These are phyloP conservation scores for Himalopsyche phryganea DNA, from an alignment of 1,140 invertebrate genomes.

Conservation along the genomic window DNA sequence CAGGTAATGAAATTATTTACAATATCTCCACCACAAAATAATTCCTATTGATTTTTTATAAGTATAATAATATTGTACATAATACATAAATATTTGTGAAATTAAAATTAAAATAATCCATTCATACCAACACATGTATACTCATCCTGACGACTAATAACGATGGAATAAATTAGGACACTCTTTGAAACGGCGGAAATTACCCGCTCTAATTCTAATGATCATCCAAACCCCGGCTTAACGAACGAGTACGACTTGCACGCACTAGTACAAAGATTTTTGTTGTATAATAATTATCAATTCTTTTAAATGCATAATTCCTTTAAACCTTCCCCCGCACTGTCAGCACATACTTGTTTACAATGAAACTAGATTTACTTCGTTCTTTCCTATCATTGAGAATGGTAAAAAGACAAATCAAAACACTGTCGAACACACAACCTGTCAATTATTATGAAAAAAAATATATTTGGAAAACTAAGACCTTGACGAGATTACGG, in stretches of 20 bases:
- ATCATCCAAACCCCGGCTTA: background rate
- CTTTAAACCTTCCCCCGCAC: too few species aligned
- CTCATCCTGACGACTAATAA: background rate
- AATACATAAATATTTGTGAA: conserved; percentile 3
- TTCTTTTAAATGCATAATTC: background rate
- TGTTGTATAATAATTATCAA: background rate
- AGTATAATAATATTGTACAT: conserved; percentile 10
- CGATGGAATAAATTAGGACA: background rate
- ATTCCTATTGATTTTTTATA: conserved; percentile 6
- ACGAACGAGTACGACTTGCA: too few species aligned
- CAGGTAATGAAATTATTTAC: conserved; percentile 9
- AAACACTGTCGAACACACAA: too few species aligned
- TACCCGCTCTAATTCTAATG: background rate
- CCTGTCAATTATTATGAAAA: too few species aligned
- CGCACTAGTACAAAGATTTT: conserved; percentile 8
- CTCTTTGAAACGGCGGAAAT: background rate
- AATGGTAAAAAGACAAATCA: too few species aligned
- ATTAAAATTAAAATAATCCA: background rate
- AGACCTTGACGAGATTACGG: too few species aligned
- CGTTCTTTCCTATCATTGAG: too few species aligned
- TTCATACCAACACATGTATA: background rate
- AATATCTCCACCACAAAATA: background rate
- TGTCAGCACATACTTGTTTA: too few species aligned
- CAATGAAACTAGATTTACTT: too few species aligned
- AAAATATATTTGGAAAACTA: too few species aligned